A percentile compares a stretch with the other conserved stretches of the same genome.
Conservation (phyloP, 2,888 invertebrate species). For the Dexiosoma caninum region DNA sequence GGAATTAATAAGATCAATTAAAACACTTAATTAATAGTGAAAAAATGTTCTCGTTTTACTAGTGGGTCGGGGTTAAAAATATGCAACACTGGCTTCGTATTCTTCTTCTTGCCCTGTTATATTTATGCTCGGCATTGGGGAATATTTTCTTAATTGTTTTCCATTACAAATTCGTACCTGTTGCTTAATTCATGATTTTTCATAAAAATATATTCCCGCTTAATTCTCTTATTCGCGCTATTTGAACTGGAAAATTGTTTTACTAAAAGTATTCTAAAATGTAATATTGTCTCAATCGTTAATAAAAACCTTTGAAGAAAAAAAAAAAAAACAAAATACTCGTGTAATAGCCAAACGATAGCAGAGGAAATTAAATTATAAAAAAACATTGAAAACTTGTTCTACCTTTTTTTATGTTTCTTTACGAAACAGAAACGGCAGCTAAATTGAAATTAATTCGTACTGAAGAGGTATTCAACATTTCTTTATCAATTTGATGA, state of each 20-base stretch:
- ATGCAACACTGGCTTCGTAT: no score
- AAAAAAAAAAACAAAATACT: not conserved
- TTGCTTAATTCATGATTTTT: no score
- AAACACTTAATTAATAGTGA: no score
- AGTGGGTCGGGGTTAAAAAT: no score
- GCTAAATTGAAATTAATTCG: slow-evolving; percentile 49
- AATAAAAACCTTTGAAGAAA: not conserved
- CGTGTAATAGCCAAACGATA: slow-evolving; percentile 4
- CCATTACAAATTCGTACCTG: no score
- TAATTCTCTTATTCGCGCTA: no score
- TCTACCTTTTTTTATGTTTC: not conserved
- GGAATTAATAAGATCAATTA: no score
- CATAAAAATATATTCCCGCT: no score
- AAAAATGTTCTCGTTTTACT: no score
- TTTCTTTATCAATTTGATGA: slow-evolving; percentile 47
- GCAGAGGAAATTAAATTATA: slow-evolving; percentile 50
- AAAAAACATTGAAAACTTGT: slow-evolving; percentile 48
- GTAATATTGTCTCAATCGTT: not conserved
- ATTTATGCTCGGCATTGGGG: no score
- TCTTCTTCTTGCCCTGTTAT: no score
- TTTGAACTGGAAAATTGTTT: slow-evolving; percentile 15
- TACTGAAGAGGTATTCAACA: slow-evolving; percentile 33
- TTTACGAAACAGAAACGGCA: slow-evolving; percentile 11
- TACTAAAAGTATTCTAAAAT: not conserved
- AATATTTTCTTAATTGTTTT: no score